Evolutionary conservation across 2,797 vertebrate genomes (phyloP), one percentile per base, ranked within the genome.

Genomic region (Eulemur rubriventer): DNA sequence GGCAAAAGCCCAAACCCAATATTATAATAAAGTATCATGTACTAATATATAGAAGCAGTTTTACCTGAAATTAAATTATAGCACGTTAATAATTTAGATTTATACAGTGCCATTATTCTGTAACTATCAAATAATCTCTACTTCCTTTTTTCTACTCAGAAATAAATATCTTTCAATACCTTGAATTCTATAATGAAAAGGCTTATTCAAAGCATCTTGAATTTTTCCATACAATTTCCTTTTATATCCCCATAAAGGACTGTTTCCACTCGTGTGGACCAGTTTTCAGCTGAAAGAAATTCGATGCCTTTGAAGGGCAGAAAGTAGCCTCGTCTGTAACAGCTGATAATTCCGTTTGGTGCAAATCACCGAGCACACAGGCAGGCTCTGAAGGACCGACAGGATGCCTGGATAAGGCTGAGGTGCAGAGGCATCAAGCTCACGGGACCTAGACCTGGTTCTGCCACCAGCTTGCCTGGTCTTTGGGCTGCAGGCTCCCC

Each of bases 141-240:
- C 61, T 35, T 92, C 48, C 20, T 65, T 70, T 59, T 55, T 76
- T 83, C 69, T n/a, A 35, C 55, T 65, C 46, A 67, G 16, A 89
- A 95, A 28, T 70, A 43, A 87, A 30, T 91, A 41, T 76, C 50
- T 24, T 93, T 61, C 83, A 67, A 48, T 35, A 92, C 52, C 59
- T 78, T 87, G 67, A 80, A 82, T 93, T 91, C 70, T 48, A 59
- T 59, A 80, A 96, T 72, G 20, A 96, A 81, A 85, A 57, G 17
- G 33, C 75, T 89, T 81, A 57, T 85, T 79, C 84, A 24, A 1
- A n/a, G 38, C 43, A 69, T 65, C 59, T 93, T 61, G 26, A 92
- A 88, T 85, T 91, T 94, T 94, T 92, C 82, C 83, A 81, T 63
- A 48, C 4, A 70, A n/a, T 92, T 95, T 86, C 38, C n/a, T 92